These are phyloP conservation scores for Sylvilagus floridanus DNA, from an alignment of 2,797 vertebrate species.

Conservation along the genomic window DNA sequence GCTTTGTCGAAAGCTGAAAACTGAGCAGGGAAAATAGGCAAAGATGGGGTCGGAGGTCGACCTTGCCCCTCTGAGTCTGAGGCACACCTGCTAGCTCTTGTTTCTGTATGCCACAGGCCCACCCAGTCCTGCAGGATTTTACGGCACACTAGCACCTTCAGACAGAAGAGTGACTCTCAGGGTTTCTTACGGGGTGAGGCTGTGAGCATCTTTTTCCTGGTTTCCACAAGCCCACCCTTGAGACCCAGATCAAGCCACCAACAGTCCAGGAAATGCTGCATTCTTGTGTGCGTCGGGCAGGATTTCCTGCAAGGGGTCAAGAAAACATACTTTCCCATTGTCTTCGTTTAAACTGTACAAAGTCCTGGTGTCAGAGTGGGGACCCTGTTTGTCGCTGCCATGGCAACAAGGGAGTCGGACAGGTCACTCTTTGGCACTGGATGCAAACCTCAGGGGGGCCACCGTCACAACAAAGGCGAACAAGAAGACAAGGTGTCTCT, in stretches of 20 bases:
- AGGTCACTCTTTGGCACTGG: conserved; percentile 51
- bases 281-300: conserved; percentile 85
- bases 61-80: not conserved
- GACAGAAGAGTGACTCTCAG: not conserved
- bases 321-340: conserved; percentile 88
- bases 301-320: conserved; percentile 89
- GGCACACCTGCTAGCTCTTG: not conserved
- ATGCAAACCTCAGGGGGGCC: not conserved
- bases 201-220: not conserved
- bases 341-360: conserved; percentile 81
- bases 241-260: conserved; percentile 11
- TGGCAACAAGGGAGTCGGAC: conserved; percentile 84
- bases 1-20: conserved; percentile 33
- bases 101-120: not conserved
- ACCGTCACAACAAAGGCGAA: conserved; percentile 60
- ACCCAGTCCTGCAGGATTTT: not conserved
- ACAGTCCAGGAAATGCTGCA: conserved; percentile 80
- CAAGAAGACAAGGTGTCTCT: conserved; percentile 52
- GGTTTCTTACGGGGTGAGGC: not conserved
- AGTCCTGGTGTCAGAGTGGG: conserved; percentile 77
- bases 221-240: not conserved
- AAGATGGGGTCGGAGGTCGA: not conserved
- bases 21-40: not conserved
- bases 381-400: conserved; percentile 76
- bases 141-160: too few species aligned